Evolutionary conservation across 2,888 invertebrate genomes (phyloP).

Genomic region (Cheilosia vernalis): DNA sequence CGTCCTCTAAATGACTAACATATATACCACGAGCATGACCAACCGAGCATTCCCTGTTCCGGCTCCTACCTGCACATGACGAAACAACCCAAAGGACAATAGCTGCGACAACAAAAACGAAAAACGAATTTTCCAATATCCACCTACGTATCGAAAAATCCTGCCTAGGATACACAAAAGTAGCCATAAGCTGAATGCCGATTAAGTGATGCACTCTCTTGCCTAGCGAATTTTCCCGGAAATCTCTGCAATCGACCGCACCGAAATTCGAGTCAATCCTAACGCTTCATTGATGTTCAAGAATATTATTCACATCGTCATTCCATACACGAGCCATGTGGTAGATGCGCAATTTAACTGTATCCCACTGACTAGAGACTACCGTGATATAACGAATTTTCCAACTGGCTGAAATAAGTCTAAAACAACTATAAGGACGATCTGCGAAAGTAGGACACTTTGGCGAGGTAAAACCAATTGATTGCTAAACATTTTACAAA

Average conservation of each 20-base stretch:
- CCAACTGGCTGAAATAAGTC: too few species aligned
- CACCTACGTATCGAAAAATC: conserved; percentile 30
- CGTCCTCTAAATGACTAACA: conserved; percentile 39
- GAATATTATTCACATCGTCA: conserved; percentile 10
- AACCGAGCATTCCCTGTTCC: conserved; percentile 5
- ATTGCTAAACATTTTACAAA: background rate
- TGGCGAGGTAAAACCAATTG: background rate
- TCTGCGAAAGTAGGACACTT: too few species aligned
- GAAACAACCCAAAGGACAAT: conserved; percentile 11
- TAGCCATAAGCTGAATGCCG: conserved; percentile 10
- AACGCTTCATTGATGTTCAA: conserved; percentile 37
- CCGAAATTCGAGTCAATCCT: conserved; percentile 11
- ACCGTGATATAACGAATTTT: too few species aligned
- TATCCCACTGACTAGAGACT: too few species aligned
- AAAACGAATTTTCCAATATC: background rate
- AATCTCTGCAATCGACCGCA: conserved; percentile 33
- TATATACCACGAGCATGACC: conserved; percentile 4
- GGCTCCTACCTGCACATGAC: conserved; percentile 5
- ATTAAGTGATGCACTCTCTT: conserved; percentile 24
- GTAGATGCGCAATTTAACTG: too few species aligned
- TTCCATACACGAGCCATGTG: background rate
- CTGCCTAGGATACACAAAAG: conserved; percentile 30
- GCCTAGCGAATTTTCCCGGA: background rate
- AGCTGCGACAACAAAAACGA: background rate
- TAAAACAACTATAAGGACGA: too few species aligned